phyloP scores from a whole-genome alignment of 1,140 invertebrate species.

The Ctenoplectra terminalis region DNA sequence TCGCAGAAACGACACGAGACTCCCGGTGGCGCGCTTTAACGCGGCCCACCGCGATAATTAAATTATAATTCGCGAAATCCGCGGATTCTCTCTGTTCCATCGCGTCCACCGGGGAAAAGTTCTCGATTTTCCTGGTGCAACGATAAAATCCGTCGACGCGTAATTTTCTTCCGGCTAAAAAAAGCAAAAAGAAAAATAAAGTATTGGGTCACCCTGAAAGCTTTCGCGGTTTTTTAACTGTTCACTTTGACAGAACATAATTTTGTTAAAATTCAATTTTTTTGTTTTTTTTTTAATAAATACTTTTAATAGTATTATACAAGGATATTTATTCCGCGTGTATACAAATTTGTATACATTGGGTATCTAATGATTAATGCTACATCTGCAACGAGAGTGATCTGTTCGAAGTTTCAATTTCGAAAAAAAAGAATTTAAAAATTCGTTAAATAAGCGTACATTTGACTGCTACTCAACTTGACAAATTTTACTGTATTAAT shows the following conservation, averaged over 20 bases:
- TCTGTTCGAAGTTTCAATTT: too few relatives aligned
- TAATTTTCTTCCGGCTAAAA: constrained; percentile 1
- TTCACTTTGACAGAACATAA: neutral
- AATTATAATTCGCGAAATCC: constrained; percentile 44
- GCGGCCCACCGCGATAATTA: constrained; percentile 28
- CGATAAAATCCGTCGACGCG: constrained; percentile 27
- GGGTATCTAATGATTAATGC: too few relatives aligned
- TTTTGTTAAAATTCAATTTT: too few relatives aligned
- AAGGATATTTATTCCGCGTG: too few relatives aligned
- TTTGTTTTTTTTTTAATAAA: too few relatives aligned
- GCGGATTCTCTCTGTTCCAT: constrained; percentile 6
- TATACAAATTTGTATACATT: too few relatives aligned
- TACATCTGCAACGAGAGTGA: too few relatives aligned
- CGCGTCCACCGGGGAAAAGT: neutral
- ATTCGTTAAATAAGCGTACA: too few relatives aligned
- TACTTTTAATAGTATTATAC: too few relatives aligned
- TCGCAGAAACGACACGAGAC: constrained; percentile 11
- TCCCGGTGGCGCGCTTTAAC: neutral
- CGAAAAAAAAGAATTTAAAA: too few relatives aligned
- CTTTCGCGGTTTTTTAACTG: neutral
- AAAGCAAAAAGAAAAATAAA: neutral
- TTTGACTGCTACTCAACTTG: too few relatives aligned
- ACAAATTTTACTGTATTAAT: too few relatives aligned
- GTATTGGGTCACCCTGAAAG: neutral
- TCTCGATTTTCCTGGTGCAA: constrained; percentile 16